Base-by-base conservation (phyloP, 2,113 vertebrate species). In the Oostethus manadensis region DNA sequence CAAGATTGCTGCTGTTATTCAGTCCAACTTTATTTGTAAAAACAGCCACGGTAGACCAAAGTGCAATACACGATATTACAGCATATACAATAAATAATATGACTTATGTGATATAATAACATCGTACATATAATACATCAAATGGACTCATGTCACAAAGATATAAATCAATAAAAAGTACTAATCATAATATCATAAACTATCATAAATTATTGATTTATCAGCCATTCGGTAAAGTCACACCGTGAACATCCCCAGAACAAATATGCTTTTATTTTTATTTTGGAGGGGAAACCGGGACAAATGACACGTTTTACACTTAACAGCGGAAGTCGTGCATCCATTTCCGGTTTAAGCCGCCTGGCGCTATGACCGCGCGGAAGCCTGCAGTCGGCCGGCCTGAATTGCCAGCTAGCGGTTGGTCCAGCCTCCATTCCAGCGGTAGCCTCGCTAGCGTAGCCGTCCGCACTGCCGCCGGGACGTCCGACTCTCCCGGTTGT, bases 341-440 rank as follows among this genome's bases (percentile, higher is more conserved):
- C 51, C 51, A 18, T 1, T 10, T 50, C 8, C 9, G 10, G 33
- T 20, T 3, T 16, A 65, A 65, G 0, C 0, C 0, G 63, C 56
- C 74, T 60, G 72, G 22, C 83, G 10, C 38, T 71, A n/a, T 7
- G 88, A 80, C 87, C 87, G 14, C 8, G 81, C 74, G 62, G 78
- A 71, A n/a, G 46, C 15, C 11, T 7, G 13, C 6, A 42, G 38
- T 42, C 11, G 3, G 38, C 38, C 8, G 9, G 18, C 55, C 6
- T 20, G 48, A 50, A 22, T 18, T 26, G 8, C 9, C 29, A 44
- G 51, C 3, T 6, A 6, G 11, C 56, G 8, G 74, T 3, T 14
- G 11, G 10, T 54, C 4, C 9, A 15, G 18, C 46, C 4, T 10
- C 23, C 21, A 50, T 3, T 20, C 20, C n/a, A 17, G 4, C 14